A percentile compares a stretch with the other conserved stretches of the same genome.
Evolutionary conservation across 2,113 vertebrate species (phyloP).

Genomic region (Lepidiolamprologus cunningtoni): DNA sequence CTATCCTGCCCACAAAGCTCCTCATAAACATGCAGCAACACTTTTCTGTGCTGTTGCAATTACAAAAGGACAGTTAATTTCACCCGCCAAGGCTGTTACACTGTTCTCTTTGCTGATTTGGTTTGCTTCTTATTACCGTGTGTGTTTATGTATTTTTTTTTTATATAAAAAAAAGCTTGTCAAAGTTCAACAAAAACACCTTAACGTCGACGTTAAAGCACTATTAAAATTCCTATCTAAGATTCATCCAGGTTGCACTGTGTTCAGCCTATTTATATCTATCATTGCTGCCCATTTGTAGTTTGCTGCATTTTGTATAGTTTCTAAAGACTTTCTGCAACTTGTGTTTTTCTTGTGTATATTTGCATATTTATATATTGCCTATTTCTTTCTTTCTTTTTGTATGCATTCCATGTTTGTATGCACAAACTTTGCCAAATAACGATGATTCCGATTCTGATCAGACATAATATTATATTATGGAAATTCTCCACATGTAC

Average conservation of each 20-base stretch:
- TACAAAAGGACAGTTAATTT: not conserved
- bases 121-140: not conserved
- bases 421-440: not conserved
- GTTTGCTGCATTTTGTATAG: not conserved
- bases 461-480: not conserved
- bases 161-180: not conserved
- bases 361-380: not conserved
- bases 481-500: not conserved
- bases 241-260: not conserved
- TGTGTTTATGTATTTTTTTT: not conserved
- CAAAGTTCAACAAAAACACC: not conserved
- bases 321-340: not conserved
- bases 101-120: not conserved
- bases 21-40: not conserved
- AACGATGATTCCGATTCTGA: not conserved
- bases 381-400: not conserved
- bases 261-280: not conserved
- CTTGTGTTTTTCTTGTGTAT: not conserved
- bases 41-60: not conserved
- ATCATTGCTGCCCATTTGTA: not conserved
- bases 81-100: not conserved
- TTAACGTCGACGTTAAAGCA: rapidly evolving
- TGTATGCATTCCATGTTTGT: not conserved
- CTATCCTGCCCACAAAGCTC: not conserved
- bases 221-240: not conserved